These are phyloP conservation scores for Cephonodes hylas DNA, from an alignment of 2,888 invertebrate species.

Conservation along the genomic window DNA sequence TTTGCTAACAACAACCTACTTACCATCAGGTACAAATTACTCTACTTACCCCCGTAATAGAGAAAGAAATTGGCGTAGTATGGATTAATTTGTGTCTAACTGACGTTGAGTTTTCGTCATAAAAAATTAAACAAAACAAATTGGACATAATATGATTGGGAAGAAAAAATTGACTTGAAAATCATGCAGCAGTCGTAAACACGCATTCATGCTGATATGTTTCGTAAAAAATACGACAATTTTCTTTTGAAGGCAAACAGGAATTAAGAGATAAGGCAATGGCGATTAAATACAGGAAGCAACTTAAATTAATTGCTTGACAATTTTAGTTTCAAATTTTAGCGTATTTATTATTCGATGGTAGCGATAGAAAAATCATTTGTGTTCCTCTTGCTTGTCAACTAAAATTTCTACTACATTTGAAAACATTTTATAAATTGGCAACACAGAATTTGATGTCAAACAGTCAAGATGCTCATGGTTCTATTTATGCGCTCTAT, in stretches of 20 bases:
- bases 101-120: not conserved
- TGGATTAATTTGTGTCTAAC: too few relatives aligned
- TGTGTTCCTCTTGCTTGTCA: not conserved
- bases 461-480: not conserved
- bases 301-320: too few relatives aligned
- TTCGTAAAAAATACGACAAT: not conserved
- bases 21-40: too few relatives aligned
- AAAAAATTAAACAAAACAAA: not conserved
- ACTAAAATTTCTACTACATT: not conserved
- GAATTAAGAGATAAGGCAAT: slow-evolving; percentile 6
- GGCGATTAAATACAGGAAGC: not conserved
- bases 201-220: not conserved
- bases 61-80: too few relatives aligned
- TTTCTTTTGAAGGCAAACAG: not conserved
- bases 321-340: too few relatives aligned
- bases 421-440: not conserved
- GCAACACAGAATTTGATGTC: not conserved
- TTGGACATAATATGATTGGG: not conserved
- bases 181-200: not conserved
- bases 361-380: not conserved
- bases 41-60: too few relatives aligned
- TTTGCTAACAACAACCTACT: too few relatives aligned
- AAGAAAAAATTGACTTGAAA: not conserved
- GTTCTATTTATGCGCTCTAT: not conserved
- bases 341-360: too few relatives aligned